Evolutionary conservation across 2,113 vertebrate genomes (phyloP).

Genomic region (Otolemur garnettii): DNA sequence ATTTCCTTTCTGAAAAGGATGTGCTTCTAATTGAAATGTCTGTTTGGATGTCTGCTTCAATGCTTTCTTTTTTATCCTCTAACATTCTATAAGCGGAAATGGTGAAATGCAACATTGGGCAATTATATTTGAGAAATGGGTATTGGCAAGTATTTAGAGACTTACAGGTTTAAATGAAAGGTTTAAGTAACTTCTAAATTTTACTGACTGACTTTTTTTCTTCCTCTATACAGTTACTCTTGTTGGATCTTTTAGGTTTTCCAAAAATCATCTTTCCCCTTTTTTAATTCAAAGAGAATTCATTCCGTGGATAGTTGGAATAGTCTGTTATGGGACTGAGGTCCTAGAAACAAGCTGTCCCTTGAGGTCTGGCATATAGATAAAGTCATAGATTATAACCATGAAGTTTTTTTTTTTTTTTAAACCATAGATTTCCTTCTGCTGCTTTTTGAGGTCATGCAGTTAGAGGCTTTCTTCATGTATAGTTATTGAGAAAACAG

Average conservation of each 20-base stretch:
- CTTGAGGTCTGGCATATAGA: slow-evolving; percentile 34
- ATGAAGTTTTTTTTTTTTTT: slow-evolving; percentile 59
- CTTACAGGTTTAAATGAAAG: not conserved
- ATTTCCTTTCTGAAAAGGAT: slow-evolving; percentile 27
- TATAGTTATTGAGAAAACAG: slow-evolving; percentile 53
- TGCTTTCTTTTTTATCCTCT: not conserved
- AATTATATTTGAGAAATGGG: slow-evolving; percentile 48
- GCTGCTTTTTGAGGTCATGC: slow-evolving; percentile 41
- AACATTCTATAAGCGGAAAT: slow-evolving; percentile 20
- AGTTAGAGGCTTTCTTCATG: slow-evolving; percentile 22
- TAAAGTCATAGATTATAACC: slow-evolving; percentile 6
- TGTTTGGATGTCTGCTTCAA: not conserved
- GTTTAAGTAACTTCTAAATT: slow-evolving; percentile 63
- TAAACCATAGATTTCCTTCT: slow-evolving; percentile 15
- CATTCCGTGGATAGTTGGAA: slow-evolving; percentile 66
- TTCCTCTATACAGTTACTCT: slow-evolving; percentile 64
- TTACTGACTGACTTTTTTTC: slow-evolving; percentile 44
- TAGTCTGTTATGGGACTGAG: slow-evolving; percentile 29
- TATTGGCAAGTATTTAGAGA: slow-evolving; percentile 34
- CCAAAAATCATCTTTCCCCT: slow-evolving; percentile 25
- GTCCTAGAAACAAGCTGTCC: slow-evolving; percentile 64
- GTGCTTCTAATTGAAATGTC: slow-evolving; percentile 51
- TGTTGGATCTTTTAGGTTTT: slow-evolving; percentile 60
- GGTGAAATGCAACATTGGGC: not conserved
- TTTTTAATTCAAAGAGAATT: slow-evolving; percentile 68